Evolutionary conservation across 1,140 invertebrate genomes (phyloP).

Genomic region (Latrodectus geometricus): DNA sequence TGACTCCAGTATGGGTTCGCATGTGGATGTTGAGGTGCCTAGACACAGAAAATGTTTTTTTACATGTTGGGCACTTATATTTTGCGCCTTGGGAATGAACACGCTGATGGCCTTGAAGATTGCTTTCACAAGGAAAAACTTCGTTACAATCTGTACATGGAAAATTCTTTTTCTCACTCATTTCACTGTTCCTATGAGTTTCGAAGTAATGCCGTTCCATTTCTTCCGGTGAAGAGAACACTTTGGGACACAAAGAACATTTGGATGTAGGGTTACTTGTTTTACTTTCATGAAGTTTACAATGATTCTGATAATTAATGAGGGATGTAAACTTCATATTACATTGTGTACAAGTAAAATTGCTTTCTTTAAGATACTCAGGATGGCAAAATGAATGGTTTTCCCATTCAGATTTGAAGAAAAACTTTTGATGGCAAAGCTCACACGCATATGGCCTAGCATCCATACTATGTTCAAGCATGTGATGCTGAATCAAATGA

Average conservation of each 20-base stretch:
- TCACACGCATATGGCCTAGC: slow-evolving; percentile 86
- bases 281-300: slow-evolving; percentile 65
- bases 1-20: slow-evolving; percentile 64
- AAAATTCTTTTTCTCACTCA: slow-evolving; percentile 62
- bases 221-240: slow-evolving; percentile 57
- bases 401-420: slow-evolving; percentile 90
- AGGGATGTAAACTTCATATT: slow-evolving; percentile 7
- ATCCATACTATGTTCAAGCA: slow-evolving; percentile 83
- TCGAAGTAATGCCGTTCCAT: slow-evolving; percentile 69
- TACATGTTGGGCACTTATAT: slow-evolving; percentile 63
- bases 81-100: slow-evolving; percentile 67
- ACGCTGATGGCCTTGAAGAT: slow-evolving; percentile 68
- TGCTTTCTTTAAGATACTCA: not conserved
- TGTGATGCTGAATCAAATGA: slow-evolving; percentile 82
- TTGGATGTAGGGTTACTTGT: slow-evolving; percentile 61
- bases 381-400: slow-evolving; percentile 75
- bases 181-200: slow-evolving; percentile 64
- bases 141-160: slow-evolving; percentile 68
- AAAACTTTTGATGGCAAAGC: slow-evolving; percentile 86
- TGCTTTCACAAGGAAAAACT: slow-evolving; percentile 67
- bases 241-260: slow-evolving; percentile 66
- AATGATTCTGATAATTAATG: slow-evolving; percentile 61
- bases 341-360: slow-evolving; percentile 64
- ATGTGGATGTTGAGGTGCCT: slow-evolving; percentile 65
- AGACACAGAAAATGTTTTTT: slow-evolving; percentile 63